These are phyloP conservation scores for Ameiurus melas DNA, from an alignment of 2,113 vertebrate species.

Conservation along the genomic window DNA sequence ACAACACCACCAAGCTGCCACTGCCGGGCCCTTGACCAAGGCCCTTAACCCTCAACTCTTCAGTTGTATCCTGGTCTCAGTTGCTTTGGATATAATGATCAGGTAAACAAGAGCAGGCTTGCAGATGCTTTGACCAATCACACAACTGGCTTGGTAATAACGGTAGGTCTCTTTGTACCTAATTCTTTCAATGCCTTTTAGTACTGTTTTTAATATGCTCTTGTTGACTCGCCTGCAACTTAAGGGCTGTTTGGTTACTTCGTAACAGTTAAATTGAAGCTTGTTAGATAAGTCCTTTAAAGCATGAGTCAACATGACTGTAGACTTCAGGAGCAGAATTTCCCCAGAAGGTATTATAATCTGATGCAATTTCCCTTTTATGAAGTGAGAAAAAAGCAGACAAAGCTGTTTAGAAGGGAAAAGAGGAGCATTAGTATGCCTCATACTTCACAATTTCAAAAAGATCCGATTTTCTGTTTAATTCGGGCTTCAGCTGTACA, in stretches of 20 bases:
- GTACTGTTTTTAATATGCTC: not conserved
- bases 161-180: not conserved
- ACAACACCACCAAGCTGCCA: not conserved
- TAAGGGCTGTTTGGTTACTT: constrained; percentile 18
- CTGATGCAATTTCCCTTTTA: constrained; percentile 15
- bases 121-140: not conserved
- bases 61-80: not conserved
- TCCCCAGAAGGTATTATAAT: constrained; percentile 26
- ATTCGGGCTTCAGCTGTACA: not conserved
- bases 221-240: not conserved
- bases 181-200: not conserved
- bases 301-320: constrained; percentile 13
- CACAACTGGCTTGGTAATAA: not conserved
- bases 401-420: not conserved
- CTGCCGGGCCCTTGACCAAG: not conserved
- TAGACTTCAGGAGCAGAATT: constrained; percentile 7
- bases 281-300: constrained; percentile 13
- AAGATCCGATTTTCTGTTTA: not conserved
- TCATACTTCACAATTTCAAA: constrained; percentile 3
- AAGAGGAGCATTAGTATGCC: not conserved
- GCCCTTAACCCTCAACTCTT: not conserved
- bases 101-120: not conserved
- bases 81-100: not conserved
- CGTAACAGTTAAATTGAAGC: constrained; percentile 14
- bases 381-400: constrained; percentile 20